Percentiles rank a stretch among this genome's conserved stretches.
phyloP scores from a whole-genome alignment of 2,113 vertebrate species.

The Microtus ochrogaster region DNA sequence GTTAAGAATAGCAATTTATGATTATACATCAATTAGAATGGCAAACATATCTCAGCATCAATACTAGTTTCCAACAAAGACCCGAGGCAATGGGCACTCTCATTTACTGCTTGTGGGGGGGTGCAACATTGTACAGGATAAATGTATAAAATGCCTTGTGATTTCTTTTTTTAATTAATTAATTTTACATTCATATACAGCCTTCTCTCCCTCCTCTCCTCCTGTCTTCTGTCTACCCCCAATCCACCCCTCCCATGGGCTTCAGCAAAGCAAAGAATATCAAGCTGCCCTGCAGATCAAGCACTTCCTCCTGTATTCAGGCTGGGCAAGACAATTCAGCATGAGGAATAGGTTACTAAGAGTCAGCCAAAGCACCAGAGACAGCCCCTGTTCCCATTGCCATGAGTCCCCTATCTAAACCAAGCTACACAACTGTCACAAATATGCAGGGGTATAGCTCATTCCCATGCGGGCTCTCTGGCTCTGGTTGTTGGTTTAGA shows the following conservation, averaged over 20 bases:
- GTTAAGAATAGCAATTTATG: no score
- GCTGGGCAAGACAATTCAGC: background rate
- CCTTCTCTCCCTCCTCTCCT: background rate
- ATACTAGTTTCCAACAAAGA: background rate
- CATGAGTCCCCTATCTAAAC: background rate
- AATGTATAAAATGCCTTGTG: background rate
- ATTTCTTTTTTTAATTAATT: background rate
- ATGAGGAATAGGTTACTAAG: background rate
- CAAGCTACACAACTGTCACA: background rate
- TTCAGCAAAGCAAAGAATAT: background rate
- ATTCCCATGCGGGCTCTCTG: background rate
- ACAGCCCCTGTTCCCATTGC: background rate
- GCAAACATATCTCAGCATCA: background rate
- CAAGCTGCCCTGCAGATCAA: background rate
- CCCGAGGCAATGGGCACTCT: background rate
- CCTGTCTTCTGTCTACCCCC: no score
- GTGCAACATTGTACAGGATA: background rate
- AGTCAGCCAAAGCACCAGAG: background rate
- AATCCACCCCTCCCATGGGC: background rate
- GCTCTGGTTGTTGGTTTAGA: background rate
- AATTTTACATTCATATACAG: background rate
- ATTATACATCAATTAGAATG: no score
- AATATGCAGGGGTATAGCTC: background rate
- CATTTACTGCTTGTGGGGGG: background rate
- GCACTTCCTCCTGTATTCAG: background rate